Conservation (phyloP, 2,113 vertebrate genomes). For the Apeltes quadracus region DNA sequence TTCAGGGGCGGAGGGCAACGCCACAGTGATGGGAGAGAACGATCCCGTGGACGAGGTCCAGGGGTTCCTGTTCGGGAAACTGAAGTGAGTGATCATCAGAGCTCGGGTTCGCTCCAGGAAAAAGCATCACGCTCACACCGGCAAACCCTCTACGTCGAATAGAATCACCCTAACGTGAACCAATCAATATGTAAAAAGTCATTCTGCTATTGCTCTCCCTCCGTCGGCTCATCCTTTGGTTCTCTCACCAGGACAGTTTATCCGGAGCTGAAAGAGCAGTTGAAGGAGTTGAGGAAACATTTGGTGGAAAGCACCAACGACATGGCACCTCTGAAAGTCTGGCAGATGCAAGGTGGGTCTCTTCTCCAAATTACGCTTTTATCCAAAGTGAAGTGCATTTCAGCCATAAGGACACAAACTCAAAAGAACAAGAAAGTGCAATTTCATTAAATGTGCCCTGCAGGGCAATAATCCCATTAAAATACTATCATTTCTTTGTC, state of each 20-base stretch:
- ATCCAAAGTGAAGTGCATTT: too few species aligned
- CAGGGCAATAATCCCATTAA: too few species aligned
- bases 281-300: slow-evolving; percentile 95
- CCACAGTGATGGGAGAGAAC: slow-evolving; percentile 91
- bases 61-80: slow-evolving; percentile 96
- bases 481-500: too few species aligned
- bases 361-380: neutral
- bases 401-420: too few species aligned
- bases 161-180: slow-evolving; percentile 36
- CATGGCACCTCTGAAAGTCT: slow-evolving; percentile 98
- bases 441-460: neutral
- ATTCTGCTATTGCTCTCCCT: slow-evolving; percentile 7
- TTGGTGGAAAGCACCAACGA: slow-evolving; percentile 98
- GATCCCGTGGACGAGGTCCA: slow-evolving; percentile 98
- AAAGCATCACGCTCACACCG: slow-evolving; percentile 5
- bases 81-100: slow-evolving; percentile 84
- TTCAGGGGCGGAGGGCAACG: slow-evolving; percentile 88
- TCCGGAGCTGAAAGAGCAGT: slow-evolving; percentile 88
- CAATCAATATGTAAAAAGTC: slow-evolving; percentile 15
- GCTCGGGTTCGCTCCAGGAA: slow-evolving; percentile 48
- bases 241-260: slow-evolving; percentile 82
- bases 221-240: slow-evolving; percentile 23
- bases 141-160: slow-evolving; percentile 20
- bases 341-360: slow-evolving; percentile 94
- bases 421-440: neutral